Conservation (phyloP, 2,113 vertebrate genomes). For the Hippocampus zosterae region DNA sequence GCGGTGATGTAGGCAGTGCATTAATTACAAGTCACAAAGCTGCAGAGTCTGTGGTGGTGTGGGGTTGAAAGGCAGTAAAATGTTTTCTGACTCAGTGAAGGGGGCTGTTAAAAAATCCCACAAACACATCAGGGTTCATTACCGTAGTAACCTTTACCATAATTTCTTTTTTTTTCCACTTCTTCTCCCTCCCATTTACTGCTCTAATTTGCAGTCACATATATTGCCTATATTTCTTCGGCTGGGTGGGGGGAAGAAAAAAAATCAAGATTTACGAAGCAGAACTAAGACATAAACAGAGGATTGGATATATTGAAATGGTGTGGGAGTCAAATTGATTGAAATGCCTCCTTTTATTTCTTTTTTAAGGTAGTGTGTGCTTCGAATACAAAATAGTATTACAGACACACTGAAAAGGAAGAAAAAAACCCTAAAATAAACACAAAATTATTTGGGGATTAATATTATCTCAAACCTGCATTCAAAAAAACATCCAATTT, state of each 20-base stretch:
- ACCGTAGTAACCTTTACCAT: conserved; percentile 49
- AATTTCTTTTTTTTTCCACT: conserved; percentile 11
- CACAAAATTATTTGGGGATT: too few relatives aligned
- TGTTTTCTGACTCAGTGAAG: conserved; percentile 53
- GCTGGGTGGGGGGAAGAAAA: not conserved
- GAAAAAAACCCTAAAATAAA: too few relatives aligned
- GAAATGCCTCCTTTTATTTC: not conserved
- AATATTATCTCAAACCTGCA: too few relatives aligned
- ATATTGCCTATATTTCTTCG: conserved; percentile 30
- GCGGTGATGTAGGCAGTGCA: conserved; percentile 48
- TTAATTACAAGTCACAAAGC: conserved; percentile 57
- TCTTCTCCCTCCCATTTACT: conserved; percentile 25
- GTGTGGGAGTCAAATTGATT: not conserved
- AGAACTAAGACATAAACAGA: conserved; percentile 21
- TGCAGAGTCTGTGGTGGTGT: conserved; percentile 43
- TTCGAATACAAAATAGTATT: not conserved
- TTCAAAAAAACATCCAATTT: too few relatives aligned
- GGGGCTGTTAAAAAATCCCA: conserved; percentile 52
- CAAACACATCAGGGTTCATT: conserved; percentile 60
- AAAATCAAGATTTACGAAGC: conserved; percentile 28
- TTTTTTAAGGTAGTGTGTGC: not conserved
- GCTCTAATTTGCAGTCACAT: conserved; percentile 44
- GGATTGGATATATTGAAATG: conserved; percentile 18
- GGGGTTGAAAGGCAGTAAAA: conserved; percentile 26
- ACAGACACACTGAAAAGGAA: not conserved